A percentile compares a stretch with the other conserved stretches of the same genome.
Conservation (phyloP, 2,888 invertebrate genomes). For the Hypselothyrea guttata region DNA sequence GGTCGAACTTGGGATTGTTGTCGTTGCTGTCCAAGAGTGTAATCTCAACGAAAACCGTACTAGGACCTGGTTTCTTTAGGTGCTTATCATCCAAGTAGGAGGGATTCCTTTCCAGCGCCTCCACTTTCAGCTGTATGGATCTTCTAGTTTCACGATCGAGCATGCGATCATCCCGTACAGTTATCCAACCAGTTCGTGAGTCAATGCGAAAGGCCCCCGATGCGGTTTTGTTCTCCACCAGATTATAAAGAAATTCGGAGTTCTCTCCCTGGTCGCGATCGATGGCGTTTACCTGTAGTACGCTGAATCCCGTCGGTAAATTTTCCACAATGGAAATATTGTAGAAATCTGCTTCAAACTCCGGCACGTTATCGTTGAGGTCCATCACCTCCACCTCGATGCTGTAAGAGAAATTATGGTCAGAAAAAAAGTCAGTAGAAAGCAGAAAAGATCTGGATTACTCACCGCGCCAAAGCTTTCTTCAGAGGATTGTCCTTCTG, state of each 20-base stretch:
- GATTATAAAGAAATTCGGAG: slow-evolving; percentile 90
- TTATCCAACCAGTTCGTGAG: slow-evolving; percentile 91
- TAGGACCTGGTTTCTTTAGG: slow-evolving; percentile 77
- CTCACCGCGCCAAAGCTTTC: slow-evolving; percentile 86
- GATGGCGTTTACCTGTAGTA: slow-evolving; percentile 86
- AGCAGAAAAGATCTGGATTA: too few relatives aligned
- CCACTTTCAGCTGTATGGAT: slow-evolving; percentile 88
- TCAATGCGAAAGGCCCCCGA: slow-evolving; percentile 90
- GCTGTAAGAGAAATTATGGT: slow-evolving; percentile 36
- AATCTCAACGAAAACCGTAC: slow-evolving; percentile 90
- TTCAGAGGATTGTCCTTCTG: slow-evolving; percentile 91
- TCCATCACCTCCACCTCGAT: slow-evolving; percentile 79
- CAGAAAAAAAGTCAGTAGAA: too few relatives aligned
- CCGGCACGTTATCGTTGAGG: slow-evolving; percentile 91
- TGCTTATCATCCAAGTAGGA: slow-evolving; percentile 81
- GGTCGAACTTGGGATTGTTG: slow-evolving; percentile 93
- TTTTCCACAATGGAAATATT: slow-evolving; percentile 96
- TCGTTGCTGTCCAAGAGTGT: slow-evolving; percentile 94
- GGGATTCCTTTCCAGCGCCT: slow-evolving; percentile 90
- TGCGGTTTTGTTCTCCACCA: slow-evolving; percentile 85
- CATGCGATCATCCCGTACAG: slow-evolving; percentile 88
- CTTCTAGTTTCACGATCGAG: slow-evolving; percentile 91
- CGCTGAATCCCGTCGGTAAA: slow-evolving; percentile 88
- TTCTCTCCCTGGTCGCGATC: slow-evolving; percentile 94
- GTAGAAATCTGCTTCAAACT: slow-evolving; percentile 94